These are phyloP conservation scores for Orbicella faveolata DNA, from an alignment of 64 coral and sea anemone genomes.

Conservation along the genomic window DNA sequence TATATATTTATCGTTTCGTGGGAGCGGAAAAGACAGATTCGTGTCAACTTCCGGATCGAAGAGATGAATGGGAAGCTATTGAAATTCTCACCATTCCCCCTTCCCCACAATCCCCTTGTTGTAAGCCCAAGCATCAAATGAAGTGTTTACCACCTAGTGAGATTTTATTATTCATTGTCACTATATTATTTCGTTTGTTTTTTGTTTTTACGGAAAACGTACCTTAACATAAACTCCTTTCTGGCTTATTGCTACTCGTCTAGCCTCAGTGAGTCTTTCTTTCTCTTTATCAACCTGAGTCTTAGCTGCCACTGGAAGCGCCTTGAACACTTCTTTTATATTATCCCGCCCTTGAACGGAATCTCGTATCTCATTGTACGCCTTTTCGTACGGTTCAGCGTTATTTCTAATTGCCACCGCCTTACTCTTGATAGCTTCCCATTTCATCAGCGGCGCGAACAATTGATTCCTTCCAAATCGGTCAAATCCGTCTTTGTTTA, in stretches of 20 bases:
- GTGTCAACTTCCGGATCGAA: no score
- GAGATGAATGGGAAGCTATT: no score
- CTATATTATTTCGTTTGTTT: no score
- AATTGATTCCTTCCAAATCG: conserved; percentile 33
- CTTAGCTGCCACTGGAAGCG: background rate
- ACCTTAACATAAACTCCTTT: conserved; percentile 8
- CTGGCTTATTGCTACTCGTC: conserved; percentile 8
- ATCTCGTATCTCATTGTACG: background rate
- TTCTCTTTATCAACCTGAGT: conserved; percentile 3
- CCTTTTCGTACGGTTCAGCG: background rate
- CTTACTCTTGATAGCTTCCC: background rate
- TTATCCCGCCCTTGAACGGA: background rate
- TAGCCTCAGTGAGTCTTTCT: conserved; percentile 19
- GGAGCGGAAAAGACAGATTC: no score
- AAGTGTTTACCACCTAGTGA: no score
- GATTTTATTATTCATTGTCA: no score
- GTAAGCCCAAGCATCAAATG: no score
- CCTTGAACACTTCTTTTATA: background rate
- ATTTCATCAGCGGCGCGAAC: conserved; percentile 24
- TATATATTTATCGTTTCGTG: no score
- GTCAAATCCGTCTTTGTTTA: conserved; percentile 16
- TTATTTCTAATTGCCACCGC: background rate
- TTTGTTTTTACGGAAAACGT: background rate
- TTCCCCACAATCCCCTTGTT: no score
- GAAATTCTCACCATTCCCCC: no score